Evolutionary conservation across 92 coral and sea anemone genomes (phyloP).

Genomic region (Parazoanthus swiftii): DNA sequence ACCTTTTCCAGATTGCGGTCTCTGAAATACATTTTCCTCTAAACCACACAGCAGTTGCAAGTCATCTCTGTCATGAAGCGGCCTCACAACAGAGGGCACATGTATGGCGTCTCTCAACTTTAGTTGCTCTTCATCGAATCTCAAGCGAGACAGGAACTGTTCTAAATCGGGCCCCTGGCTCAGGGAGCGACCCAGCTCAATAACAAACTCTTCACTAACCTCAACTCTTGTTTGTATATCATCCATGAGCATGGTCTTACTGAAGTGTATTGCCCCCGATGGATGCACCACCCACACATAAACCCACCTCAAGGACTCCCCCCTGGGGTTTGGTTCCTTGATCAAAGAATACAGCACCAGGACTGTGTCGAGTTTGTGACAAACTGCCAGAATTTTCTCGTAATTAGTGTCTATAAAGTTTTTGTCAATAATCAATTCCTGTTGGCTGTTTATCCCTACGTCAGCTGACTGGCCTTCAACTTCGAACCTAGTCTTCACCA

Average conservation of each 20-base stretch:
- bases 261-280: constrained; percentile 51
- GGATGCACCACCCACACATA: constrained; percentile 54
- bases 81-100: not conserved
- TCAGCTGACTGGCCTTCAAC: not conserved
- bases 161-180: constrained; percentile 15
- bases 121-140: not conserved
- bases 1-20: not conserved
- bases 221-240: constrained; percentile 45
- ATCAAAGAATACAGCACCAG: constrained; percentile 59
- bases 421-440: constrained; percentile 5
- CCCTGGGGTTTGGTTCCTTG: constrained; percentile 46
- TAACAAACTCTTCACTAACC: constrained; percentile 38
- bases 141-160: constrained; percentile 16
- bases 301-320: constrained; percentile 36
- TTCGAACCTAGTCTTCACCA: constrained; percentile 41
- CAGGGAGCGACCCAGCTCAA: constrained; percentile 48
- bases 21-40: constrained; percentile 13
- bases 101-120: constrained; percentile 4
- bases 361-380: constrained; percentile 44
- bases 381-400: constrained; percentile 34
- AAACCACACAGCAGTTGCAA: not conserved
- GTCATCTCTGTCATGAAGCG: constrained; percentile 2
- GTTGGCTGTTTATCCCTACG: not conserved
- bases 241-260: constrained; percentile 39
- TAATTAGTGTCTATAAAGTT: constrained; percentile 49